Base-by-base conservation (phyloP, 37 sponge, comb jelly and placozoan species). In the Theonella swinhoei region DNA sequence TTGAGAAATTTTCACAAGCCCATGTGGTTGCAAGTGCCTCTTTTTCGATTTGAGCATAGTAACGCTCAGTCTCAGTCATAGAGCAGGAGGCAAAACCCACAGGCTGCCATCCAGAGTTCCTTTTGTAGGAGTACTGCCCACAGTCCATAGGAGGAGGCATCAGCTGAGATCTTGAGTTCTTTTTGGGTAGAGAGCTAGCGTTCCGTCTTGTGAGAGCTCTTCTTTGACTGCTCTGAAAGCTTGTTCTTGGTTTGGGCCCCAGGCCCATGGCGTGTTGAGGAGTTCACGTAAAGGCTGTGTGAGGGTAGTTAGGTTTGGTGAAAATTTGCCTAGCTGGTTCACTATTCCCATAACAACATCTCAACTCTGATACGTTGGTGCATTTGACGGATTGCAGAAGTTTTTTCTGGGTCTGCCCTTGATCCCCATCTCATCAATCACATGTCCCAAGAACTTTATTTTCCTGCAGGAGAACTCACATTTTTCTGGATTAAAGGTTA, bases 341-440 rank as follows among this genome's bases (percentile, higher is more conserved):
- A 54, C 82, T 60, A 81, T 81, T 26, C 73, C 58, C 72, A 79
- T 36, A 41, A 79, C n/a, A n/a, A n/a, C n/a, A n/a, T n/a, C n/a
- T n/a, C n/a, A n/a, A n/a, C n/a, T n/a, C n/a, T n/a, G n/a, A n/a
- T n/a, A n/a, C n/a, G n/a, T n/a, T n/a, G n/a, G n/a, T n/a, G 23
- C 80, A 91, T 86, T n/a, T 86, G 34, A 4, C 4, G 34, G 30
- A 79, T 64, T 17, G 80, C 63, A 1, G 17, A 23, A 31, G 64
- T 29, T 31, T 66, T 79, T 24, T 67, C 42, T n/a, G 22, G 42
- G 39, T 17, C 30, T 68, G 24, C 72, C 72, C 31, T 25, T 22
- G 42, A 70, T 42, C 11, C 82, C 82, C 9, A n/a, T 42, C 31
- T 42, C 38, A 30, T 35, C 59, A 17, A 81, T 39, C 20, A 69